Base-by-base conservation (phyloP, 1,140 invertebrate genomes). In the Papilio machaon region DNA sequence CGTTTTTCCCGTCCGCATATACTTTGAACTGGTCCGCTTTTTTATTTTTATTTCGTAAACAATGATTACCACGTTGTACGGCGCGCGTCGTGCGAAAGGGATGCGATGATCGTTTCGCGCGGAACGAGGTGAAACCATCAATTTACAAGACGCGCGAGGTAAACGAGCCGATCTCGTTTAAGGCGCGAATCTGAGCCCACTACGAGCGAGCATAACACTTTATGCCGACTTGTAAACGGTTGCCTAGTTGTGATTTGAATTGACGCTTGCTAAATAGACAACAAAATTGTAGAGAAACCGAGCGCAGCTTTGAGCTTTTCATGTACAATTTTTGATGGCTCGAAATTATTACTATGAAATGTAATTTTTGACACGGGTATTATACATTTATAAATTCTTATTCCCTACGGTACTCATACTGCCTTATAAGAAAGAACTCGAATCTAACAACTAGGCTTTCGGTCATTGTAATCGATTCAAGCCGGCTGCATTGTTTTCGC, bases 31-130 rank as follows among this genome's bases (percentile, higher is more conserved):
- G 85, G 84, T 81, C 49, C 15, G 49, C 84, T 82, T 86, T 90
- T 91, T 91, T 91, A 85, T 92, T 92, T 88, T 92, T 82, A 82
- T 93, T 92, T 92, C 85, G 88, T 90, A 91, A 91, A 90, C 89
- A 91, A 91, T 91, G 90, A 90, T 91, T 92, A 91, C 88, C 85
- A 83, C 86, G 87, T 89, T 90, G 89, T 91, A 84, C 84, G 89
- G 87, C 83, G 79, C 83, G 85, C 87, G 87, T 85, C 85, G 87
- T 88, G 89, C 85, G 89, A 91, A 84, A 83, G 84, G 86, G 91
- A 93, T 82, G 87, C 82, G 86, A 85, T 85, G 89, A 91, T 91
- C 89, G 88, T 92, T 93, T 93, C 91, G 88, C 89, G 91, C 91
- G 87, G 85, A 90, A 90, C 87, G 88, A 90, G 91, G 89, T 91